Evolutionary conservation across 2,797 vertebrate species (phyloP).

Genomic region (Amphiprion clarkii): DNA sequence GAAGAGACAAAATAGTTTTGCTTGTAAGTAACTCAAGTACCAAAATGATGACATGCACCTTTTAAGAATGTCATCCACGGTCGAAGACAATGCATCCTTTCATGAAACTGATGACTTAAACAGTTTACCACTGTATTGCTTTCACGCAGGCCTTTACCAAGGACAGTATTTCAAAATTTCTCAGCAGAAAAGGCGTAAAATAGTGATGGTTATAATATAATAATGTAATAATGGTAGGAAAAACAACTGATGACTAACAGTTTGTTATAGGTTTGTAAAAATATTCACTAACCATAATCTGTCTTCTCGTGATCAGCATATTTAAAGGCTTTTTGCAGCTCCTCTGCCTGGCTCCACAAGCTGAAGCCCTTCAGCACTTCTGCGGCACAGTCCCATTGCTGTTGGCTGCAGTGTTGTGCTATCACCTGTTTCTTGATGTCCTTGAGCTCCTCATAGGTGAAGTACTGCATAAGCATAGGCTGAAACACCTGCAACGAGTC

Average conservation of each 20-base stretch:
- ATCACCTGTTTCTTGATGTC: constrained; percentile 99
- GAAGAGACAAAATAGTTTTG: constrained; percentile 13
- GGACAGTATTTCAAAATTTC: too few species aligned
- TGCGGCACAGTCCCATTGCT: constrained; percentile 83
- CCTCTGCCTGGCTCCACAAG: constrained; percentile 94
- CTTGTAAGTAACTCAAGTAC: neutral
- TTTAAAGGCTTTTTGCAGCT: constrained; percentile 95
- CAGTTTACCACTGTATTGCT: neutral
- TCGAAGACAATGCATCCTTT: constrained; percentile 2
- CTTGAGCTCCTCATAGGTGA: constrained; percentile 97
- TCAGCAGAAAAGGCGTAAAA: neutral
- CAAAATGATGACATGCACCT: constrained; percentile 1
- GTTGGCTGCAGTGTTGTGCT: constrained; percentile 93
- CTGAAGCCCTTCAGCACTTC: constrained; percentile 92
- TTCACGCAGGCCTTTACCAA: neutral
- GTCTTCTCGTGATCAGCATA: constrained; percentile 96
- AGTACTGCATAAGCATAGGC: constrained; percentile 99
- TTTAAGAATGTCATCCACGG: constrained; percentile 7
- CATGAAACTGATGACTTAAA: neutral
- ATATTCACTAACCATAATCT: constrained; percentile 87
- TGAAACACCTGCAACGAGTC: constrained; percentile 92
- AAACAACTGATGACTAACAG: too few species aligned
- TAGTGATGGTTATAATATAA: too few species aligned
- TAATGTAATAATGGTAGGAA: too few species aligned
- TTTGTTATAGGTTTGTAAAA: neutral